phyloP scores from a whole-genome alignment of 1,140 invertebrate species.

The Rhagoletis zephyria region DNA sequence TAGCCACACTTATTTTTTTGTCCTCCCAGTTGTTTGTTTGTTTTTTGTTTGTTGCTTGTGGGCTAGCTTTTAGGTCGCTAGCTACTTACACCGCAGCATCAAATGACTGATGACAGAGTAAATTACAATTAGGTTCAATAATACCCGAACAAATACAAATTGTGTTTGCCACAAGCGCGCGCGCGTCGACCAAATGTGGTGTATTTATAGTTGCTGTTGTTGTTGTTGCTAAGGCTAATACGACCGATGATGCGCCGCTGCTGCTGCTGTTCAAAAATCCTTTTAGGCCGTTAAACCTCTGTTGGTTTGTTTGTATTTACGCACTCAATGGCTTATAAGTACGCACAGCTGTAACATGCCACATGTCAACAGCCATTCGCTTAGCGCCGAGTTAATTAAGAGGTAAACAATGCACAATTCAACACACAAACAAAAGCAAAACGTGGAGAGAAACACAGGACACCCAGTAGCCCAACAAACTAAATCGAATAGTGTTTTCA shows the following conservation, averaged over 20 bases:
- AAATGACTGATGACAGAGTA: conserved; percentile 31
- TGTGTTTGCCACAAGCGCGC: neutral
- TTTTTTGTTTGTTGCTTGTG: too few species aligned
- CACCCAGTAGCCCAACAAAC: too few species aligned
- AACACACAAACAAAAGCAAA: too few species aligned
- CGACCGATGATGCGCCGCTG: neutral
- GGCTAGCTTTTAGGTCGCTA: neutral
- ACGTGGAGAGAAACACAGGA: too few species aligned
- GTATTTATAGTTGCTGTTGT: neutral
- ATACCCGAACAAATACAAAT: conserved; percentile 8
- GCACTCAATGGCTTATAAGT: neutral
- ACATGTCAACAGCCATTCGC: conserved; percentile 33
- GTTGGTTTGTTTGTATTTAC: conserved; percentile 3
- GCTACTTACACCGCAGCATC: neutral
- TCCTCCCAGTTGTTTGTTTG: too few species aligned
- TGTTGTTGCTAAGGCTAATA: neutral
- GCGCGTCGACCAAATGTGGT: neutral
- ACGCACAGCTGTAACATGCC: conserved; percentile 10
- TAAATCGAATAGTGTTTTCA: neutral
- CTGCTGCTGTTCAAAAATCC: neutral
- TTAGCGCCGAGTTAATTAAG: conserved; percentile 23
- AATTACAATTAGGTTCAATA: conserved; percentile 43
- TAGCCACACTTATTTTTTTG: neutral
- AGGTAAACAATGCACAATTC: conserved; percentile 5
- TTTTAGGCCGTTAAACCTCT: conserved; percentile 11